These are phyloP conservation scores for Erpetoichthys calabaricus DNA, from an alignment of 2,797 vertebrate genomes.

Conservation along the genomic window DNA sequence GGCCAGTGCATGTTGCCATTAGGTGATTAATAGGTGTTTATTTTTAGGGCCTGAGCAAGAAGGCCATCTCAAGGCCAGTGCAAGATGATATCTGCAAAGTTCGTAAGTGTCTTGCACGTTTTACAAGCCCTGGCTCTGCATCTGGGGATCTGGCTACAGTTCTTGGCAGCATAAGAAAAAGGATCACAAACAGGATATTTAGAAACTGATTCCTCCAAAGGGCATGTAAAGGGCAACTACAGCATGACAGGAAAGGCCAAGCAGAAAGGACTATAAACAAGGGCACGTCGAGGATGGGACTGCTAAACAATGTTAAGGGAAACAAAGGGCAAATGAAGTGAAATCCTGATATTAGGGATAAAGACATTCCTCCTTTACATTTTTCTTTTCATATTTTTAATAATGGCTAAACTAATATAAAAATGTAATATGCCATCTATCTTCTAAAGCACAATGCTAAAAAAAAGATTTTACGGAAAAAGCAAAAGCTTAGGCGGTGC, in stretches of 20 bases:
- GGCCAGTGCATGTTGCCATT: conserved; percentile 43
- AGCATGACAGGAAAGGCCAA: conserved; percentile 14
- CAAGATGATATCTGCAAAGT: conserved; percentile 50
- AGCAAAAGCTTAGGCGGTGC: too few relatives aligned
- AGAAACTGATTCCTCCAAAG: conserved; percentile 24
- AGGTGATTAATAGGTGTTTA: conserved; percentile 65
- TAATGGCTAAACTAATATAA: too few relatives aligned
- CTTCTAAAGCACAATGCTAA: too few relatives aligned
- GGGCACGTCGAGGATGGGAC: conserved; percentile 18
- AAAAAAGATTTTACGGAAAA: too few relatives aligned
- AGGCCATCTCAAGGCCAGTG: conserved; percentile 41
- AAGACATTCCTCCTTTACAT: too few relatives aligned
- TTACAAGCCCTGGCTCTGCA: conserved; percentile 32
- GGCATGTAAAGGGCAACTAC: conserved; percentile 18
- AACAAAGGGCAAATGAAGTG: too few relatives aligned
- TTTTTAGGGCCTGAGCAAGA: conserved; percentile 60
- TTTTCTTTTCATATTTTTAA: too few relatives aligned
- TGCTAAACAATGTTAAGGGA: too few relatives aligned
- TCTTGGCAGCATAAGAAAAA: conserved; percentile 26
- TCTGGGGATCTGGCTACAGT: conserved; percentile 34
- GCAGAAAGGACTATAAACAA: conserved; percentile 31
- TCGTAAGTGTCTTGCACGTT: conserved; percentile 37
- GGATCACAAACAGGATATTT: conserved; percentile 38
- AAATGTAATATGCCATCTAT: too few relatives aligned
- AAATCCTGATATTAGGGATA: too few relatives aligned